phyloP scores from a whole-genome alignment of 37 sponge, comb jelly and placozoan species.

The Cliona cf. orientalis region DNA sequence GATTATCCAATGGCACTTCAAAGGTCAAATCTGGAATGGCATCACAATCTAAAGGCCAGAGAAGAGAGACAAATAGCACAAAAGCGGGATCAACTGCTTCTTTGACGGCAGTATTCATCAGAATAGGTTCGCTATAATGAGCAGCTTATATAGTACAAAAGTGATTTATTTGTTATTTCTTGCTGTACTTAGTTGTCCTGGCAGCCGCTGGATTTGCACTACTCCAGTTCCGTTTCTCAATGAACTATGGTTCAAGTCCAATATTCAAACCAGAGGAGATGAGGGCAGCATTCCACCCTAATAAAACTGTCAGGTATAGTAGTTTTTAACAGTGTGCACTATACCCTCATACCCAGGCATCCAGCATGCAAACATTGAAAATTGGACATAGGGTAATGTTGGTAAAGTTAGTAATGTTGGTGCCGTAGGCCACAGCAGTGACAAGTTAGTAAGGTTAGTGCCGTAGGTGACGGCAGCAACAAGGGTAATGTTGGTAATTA shows the following conservation, averaged over 20 bases:
- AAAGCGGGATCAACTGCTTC: not conserved
- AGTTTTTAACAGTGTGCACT: not conserved
- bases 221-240: constrained; percentile 68
- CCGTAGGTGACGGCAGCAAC: no score
- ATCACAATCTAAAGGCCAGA: no score
- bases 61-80: not conserved
- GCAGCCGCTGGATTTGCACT: constrained; percentile 26
- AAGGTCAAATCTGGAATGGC: no score
- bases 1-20: no score
- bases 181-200: constrained; percentile 13
- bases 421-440: no score
- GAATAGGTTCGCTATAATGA: constrained; percentile 2
- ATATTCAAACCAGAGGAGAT: constrained; percentile 89
- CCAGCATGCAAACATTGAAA: not conserved
- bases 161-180: no score
- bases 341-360: not conserved
- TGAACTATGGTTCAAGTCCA: constrained; percentile 85
- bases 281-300: constrained; percentile 73
- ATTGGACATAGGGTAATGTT: not conserved
- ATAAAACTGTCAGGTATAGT: constrained; percentile 67
- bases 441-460: no score
- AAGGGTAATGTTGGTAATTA: no score
- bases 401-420: no score
- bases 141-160: no score
- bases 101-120: not conserved